Percentiles rank a stretch among this genome's conserved stretches.
Evolutionary conservation across 2,888 invertebrate genomes (phyloP).

Genomic region (Crossocerus cetratus): DNA sequence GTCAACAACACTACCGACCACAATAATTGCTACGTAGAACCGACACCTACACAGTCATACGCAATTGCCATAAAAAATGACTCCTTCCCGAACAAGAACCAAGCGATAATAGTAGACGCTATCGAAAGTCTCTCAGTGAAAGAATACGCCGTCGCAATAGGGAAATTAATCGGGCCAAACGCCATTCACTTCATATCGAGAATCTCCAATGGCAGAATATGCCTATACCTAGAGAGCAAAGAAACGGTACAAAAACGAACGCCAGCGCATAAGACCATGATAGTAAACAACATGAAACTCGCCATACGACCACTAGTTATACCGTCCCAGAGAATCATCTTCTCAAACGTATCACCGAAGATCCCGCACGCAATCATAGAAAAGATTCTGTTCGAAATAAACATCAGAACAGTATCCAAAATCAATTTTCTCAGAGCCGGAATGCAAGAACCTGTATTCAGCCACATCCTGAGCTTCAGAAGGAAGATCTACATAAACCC

Average conservation of each 20-base stretch:
- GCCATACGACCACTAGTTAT: slow-evolving; percentile 38
- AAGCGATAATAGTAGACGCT: slow-evolving; percentile 31
- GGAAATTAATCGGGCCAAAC: slow-evolving; percentile 11
- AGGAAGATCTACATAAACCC: slow-evolving; percentile 1
- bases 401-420: no score
- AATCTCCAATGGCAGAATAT: slow-evolving; percentile 37
- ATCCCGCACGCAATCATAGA: background rate
- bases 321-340: slow-evolving; percentile 31
- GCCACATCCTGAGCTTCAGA: slow-evolving; percentile 14
- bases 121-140: slow-evolving; percentile 19
- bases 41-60: no score
- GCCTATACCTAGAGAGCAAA: slow-evolving; percentile 32
- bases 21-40: no score
- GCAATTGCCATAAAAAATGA: background rate
- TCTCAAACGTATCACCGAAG: slow-evolving; percentile 42
- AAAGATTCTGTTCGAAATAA: background rate
- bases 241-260: slow-evolving; percentile 21
- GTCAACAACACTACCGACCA: no score
- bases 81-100: slow-evolving; percentile 26
- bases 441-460: background rate
- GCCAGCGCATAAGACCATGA: slow-evolving; percentile 20
- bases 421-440: slow-evolving; percentile 4
- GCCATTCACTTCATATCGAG: slow-evolving; percentile 30
- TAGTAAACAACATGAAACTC: slow-evolving; percentile 8
- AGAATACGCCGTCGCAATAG: slow-evolving; percentile 29